Evolutionary conservation across 2,113 vertebrate species (phyloP), one percentile per base, ranked within the genome.

Genomic region (Rhinolophus ferrumequinum): DNA sequence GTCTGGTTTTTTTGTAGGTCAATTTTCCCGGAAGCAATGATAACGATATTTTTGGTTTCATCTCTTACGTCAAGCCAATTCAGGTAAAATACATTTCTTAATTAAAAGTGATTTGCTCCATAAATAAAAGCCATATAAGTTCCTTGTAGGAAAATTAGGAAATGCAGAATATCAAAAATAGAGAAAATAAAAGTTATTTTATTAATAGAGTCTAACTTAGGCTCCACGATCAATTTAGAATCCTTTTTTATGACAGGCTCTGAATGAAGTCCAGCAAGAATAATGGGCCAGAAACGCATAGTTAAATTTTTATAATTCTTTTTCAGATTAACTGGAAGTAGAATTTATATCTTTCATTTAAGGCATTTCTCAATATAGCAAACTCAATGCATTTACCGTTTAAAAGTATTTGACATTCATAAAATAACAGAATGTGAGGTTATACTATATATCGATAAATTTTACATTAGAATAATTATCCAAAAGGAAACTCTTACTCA

Each of bases 401-500:
- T 50, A 22, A 91, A 94, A 92, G 21, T n/a, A 67, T 79, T 11
- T 86, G 66, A 96, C 19, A 76, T 67, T 96, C 1, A 81, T 35
- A 67, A 96, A 62, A 70, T 97, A 96, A 38, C 60, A 38, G 38
- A 50, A 44, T 93, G 21, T 26, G 44, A 96, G 87, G 35, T 54
- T 93, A 80, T 62, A 62, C 35, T 66, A 38, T 15, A 64, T 70
- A 97, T 94, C 44, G 96, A 2, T 56, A 62, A 93, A 18, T 76
- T 96, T 93, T 86, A 92, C 52, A 41, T 28, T 10, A 44, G 47
- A 92, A 22, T 81, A 93, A 90, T 94, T 60, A 95, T 77, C 52
- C n/a, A 21, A 35, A 58, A 96, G 69, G 90, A 86, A 76, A 84
- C 76, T 95, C 96, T 88, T 85, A 82, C 76, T 88, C 87, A 80